A percentile compares a stretch with the other conserved stretches of the same genome.
phyloP scores from a whole-genome alignment of 2,113 vertebrate species.

The Spea multiplicata region DNA sequence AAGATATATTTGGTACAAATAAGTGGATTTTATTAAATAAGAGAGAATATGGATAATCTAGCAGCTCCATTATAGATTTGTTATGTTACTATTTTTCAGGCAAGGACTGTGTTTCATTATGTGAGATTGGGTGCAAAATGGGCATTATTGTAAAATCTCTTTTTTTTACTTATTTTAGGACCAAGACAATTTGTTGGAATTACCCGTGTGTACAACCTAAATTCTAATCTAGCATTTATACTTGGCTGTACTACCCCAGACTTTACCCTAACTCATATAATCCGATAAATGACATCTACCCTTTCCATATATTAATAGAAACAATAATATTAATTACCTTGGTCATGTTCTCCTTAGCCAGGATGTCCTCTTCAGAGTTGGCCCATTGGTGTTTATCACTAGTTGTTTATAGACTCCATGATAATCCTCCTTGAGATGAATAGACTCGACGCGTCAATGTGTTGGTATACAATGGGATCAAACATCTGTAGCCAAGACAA shows the following conservation, averaged over 20 bases:
- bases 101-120: too few species aligned
- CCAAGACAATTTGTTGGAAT: too few species aligned
- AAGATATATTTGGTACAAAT: too few species aligned
- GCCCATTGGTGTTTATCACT: neutral
- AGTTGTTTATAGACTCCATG: neutral
- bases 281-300: neutral
- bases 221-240: neutral
- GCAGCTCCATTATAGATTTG: too few species aligned
- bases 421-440: neutral
- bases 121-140: too few species aligned
- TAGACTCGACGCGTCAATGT: slow-evolving; percentile 4
- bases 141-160: too few species aligned
- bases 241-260: neutral
- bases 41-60: too few species aligned
- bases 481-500: slow-evolving; percentile 1
- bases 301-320: too few species aligned
- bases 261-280: neutral
- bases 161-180: too few species aligned
- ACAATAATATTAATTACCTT: neutral
- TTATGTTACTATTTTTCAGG: too few species aligned
- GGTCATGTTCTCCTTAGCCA: neutral
- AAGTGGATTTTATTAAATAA: too few species aligned
- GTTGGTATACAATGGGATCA: neutral
- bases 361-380: neutral
- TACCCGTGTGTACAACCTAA: too few species aligned